A percentile compares a stretch with the other conserved stretches of the same genome.
phyloP scores from a whole-genome alignment of 1,140 invertebrate genomes.

The Ceratitis capitata region DNA sequence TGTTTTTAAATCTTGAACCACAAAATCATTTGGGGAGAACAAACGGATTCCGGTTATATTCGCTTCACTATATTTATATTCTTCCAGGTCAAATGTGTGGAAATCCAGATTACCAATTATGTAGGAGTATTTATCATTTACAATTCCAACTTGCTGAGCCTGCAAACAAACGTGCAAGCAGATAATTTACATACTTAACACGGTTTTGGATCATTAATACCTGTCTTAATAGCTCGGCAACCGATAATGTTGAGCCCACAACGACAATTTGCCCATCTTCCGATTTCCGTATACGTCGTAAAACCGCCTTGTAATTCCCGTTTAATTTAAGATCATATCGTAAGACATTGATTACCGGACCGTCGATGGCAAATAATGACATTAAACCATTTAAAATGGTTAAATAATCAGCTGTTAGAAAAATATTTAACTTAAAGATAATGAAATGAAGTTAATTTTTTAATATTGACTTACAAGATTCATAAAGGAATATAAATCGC shows the following conservation, averaged over 20 bases:
- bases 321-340: constrained; percentile 68
- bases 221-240: constrained; percentile 74
- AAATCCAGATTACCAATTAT: constrained; percentile 84
- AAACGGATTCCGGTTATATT: constrained; percentile 85
- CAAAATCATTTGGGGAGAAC: constrained; percentile 69
- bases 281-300: constrained; percentile 68
- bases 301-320: constrained; percentile 64
- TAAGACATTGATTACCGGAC: constrained; percentile 69
- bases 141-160: constrained; percentile 85
- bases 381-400: constrained; percentile 81
- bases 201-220: constrained; percentile 43
- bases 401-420: constrained; percentile 67
- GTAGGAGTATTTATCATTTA: constrained; percentile 80
- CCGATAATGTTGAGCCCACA: constrained; percentile 75
- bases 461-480: constrained; percentile 66
- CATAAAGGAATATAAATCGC: constrained; percentile 87
- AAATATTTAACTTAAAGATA: not conserved
- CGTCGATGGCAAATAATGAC: constrained; percentile 72
- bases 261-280: constrained; percentile 80
- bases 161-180: constrained; percentile 38
- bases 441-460: not conserved
- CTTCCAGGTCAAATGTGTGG: constrained; percentile 80
- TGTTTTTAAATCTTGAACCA: constrained; percentile 50
- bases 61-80: constrained; percentile 82
- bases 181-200: not conserved